These are phyloP conservation scores for Lepilemur septentrionalis DNA, from an alignment of 2,797 vertebrate species.

Conservation along the genomic window DNA sequence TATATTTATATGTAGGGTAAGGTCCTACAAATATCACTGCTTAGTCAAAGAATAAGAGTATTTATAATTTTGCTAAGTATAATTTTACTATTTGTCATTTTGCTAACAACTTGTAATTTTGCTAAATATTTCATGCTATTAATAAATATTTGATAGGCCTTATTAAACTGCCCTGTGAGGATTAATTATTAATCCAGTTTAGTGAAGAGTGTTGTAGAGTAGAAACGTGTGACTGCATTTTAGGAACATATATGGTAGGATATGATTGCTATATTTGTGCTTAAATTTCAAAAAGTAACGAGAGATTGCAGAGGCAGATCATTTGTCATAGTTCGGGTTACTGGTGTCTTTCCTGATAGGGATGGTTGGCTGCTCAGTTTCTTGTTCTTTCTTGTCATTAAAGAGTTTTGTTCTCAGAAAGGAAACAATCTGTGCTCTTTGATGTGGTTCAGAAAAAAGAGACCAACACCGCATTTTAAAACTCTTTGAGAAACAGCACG, in stretches of 20 bases:
- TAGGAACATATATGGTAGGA: not conserved
- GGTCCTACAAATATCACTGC: not conserved
- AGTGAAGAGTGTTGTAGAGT: not conserved
- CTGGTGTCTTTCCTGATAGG: not conserved
- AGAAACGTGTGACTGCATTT: not conserved
- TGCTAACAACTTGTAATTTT: not conserved
- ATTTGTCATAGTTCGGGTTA: not conserved
- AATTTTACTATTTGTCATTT: not conserved
- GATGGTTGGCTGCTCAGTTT: not conserved
- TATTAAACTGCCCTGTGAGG: not conserved
- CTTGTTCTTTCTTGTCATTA: constrained; percentile 55
- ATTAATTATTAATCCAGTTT: not conserved
- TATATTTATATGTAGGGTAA: not conserved
- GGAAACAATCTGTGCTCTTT: constrained; percentile 59
- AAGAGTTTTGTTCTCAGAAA: constrained; percentile 67
- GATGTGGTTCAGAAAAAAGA: constrained; percentile 67
- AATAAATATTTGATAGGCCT: not conserved
- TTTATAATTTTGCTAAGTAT: not conserved
- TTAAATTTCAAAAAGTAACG: not conserved
- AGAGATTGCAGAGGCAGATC: not conserved
- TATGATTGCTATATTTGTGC: not conserved
- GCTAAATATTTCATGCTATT: not conserved
- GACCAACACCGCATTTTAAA: constrained; percentile 53
- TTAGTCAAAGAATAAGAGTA: not conserved
- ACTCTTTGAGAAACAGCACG: not conserved